These are phyloP conservation scores for Eulacestoma nigropectus DNA, from an alignment of 2,113 vertebrate species.

Conservation along the genomic window DNA sequence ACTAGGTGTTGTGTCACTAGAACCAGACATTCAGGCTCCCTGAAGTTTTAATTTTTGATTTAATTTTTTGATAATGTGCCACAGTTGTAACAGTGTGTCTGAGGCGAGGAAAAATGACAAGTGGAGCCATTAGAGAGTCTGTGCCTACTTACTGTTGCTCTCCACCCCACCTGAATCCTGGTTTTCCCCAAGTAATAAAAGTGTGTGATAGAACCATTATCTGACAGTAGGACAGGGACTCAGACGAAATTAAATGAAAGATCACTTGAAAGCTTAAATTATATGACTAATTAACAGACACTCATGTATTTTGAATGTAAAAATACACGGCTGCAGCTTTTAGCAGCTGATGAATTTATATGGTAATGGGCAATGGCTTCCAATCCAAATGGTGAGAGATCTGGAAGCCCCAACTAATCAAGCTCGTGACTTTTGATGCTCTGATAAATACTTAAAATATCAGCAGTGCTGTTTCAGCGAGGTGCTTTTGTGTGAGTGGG, in stretches of 20 bases:
- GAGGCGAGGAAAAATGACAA: constrained; percentile 46
- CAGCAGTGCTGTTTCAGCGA: neutral
- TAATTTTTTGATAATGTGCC: constrained; percentile 72
- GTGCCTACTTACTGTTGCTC: neutral
- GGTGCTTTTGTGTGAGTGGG: neutral
- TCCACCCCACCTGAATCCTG: neutral
- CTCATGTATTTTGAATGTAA: neutral
- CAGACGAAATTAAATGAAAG: constrained; percentile 26
- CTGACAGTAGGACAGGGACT: constrained; percentile 1
- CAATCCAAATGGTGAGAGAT: fast-evolving
- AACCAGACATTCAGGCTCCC: constrained; percentile 72
- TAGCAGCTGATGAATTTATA: neutral
- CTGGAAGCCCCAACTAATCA: neutral
- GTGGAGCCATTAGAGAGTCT: constrained; percentile 20
- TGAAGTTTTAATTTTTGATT: constrained; percentile 76
- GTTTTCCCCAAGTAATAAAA: neutral
- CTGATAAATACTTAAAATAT: neutral
- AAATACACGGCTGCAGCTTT: neutral
- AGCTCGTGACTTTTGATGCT: neutral
- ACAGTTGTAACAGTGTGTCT: constrained; percentile 51
- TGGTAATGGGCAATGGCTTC: neutral
- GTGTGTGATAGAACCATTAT: neutral
- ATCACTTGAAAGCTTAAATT: neutral
- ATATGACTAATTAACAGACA: neutral
- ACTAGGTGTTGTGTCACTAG: constrained; percentile 61